Evolutionary conservation across 2,888 invertebrate species (phyloP), one percentile per base, ranked within the genome.

Genomic region (Rhorus exstirpatorius): DNA sequence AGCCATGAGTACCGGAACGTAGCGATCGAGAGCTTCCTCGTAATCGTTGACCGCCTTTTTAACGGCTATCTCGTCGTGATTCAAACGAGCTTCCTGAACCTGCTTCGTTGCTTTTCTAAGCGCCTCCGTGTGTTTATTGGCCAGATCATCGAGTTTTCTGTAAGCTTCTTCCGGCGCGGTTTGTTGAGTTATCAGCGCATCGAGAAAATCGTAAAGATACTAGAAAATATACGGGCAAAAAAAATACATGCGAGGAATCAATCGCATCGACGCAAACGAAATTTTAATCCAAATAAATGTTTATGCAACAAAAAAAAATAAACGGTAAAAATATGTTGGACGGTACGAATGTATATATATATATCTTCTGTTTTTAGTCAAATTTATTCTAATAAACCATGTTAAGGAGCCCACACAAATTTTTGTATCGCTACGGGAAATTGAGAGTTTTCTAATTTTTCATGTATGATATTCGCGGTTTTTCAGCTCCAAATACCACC

Each of bases 1-100:
- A 0, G 99, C 98, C 99, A 99, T 99, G n/a, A 99, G 94, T 0
- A 99, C 98, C 0, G 99, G 99, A 82, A 99, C 96, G 90, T 99
- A 99, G 87, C 98, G 96, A 90, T 98, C 98, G 84, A 99, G 92
- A 0, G 97, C 96, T 88, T 97, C 97, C 90, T 99, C 98, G 90
- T 98, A 98, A 90, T 98, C 98, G 72, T 97, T 96, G 0, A 99
- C 97, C 3, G 98, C 97, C 93, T 96, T 97, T 90, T 98, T 97
- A 0, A 98, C 96, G 83, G 97, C 95, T 88, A 97, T 97, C 86
- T 98, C 98, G 91, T 99, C 98, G 80, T 97, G 96, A 88, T 97
- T 97, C 83, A 96, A 95, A 74, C 98, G 94, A 85, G 98, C 97
- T 91, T 99, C 99, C 93, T 99, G 98, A 0, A 99, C 98, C 89